phyloP scores from a whole-genome alignment of 2,113 vertebrate species.

The Dolichallabes microphthalmus region DNA sequence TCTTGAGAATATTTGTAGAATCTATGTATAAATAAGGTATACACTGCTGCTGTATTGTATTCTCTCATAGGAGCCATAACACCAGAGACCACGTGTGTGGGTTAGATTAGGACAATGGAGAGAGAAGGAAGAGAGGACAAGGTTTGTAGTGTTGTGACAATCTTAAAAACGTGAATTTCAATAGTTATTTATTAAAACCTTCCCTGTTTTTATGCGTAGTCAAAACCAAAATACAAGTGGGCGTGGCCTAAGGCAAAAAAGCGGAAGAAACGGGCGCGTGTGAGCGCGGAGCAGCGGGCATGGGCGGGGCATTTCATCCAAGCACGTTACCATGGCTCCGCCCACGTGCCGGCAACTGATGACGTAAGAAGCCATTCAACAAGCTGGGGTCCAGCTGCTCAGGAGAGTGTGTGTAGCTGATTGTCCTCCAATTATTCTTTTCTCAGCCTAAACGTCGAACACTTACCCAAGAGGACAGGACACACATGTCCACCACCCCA shows the following conservation, averaged over 20 bases:
- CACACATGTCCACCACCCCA: not conserved
- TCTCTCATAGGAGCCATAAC: not conserved
- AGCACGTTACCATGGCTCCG: not conserved
- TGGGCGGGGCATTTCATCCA: not conserved
- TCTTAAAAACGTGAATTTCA: not conserved
- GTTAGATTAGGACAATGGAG: not conserved
- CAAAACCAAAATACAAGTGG: not conserved
- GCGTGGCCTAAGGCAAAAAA: not conserved
- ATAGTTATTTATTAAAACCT: not conserved
- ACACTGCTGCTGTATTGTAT: not conserved
- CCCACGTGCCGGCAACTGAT: not conserved
- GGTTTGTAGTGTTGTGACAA: not conserved
- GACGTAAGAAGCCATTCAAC: constrained; percentile 14
- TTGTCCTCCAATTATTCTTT: not conserved
- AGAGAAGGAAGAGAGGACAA: not conserved
- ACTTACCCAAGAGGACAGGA: not conserved
- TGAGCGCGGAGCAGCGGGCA: not conserved
- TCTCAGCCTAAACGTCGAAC: not conserved
- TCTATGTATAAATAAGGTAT: too few species aligned
- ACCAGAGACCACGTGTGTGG: constrained; percentile 12
- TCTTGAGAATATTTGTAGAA: not conserved
- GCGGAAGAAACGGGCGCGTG: too few species aligned
- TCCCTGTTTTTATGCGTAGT: not conserved
- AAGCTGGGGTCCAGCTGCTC: not conserved
- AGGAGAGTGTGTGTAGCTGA: not conserved